phyloP scores from a whole-genome alignment of 2,797 vertebrate genomes.

The Onychomys leucogaster region DNA sequence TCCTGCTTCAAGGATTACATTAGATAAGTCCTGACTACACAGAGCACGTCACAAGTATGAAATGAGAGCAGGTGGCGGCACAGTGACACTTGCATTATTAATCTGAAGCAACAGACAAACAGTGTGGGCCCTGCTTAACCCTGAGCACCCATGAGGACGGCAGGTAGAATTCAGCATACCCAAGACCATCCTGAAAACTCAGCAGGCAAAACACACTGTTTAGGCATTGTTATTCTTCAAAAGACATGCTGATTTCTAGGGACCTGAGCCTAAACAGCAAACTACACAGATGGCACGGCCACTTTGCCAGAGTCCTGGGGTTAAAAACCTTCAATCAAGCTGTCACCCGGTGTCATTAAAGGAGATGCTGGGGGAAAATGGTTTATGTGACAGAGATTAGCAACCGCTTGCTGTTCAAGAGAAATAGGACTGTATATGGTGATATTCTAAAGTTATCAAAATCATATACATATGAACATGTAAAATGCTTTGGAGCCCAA shows the following conservation, averaged over 20 bases:
- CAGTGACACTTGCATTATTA: neutral
- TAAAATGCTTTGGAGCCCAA: neutral
- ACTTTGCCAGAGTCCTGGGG: neutral
- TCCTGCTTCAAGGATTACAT: neutral
- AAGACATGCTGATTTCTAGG: neutral
- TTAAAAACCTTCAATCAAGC: neutral
- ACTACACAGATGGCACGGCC: neutral
- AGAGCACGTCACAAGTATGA: neutral
- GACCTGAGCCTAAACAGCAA: neutral
- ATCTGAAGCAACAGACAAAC: neutral
- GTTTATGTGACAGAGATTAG: neutral
- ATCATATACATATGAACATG: neutral
- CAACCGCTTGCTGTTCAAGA: neutral
- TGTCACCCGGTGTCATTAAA: fast-evolving
- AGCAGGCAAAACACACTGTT: neutral
- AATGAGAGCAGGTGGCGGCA: neutral
- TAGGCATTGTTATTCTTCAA: neutral
- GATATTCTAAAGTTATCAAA: neutral
- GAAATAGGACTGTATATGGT: neutral
- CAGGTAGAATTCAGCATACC: neutral
- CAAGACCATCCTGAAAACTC: neutral
- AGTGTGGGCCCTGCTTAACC: neutral
- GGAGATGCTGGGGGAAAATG: fast-evolving
- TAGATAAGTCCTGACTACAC: neutral
- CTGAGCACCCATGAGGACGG: neutral